Percentiles rank a stretch among this genome's conserved stretches.
Evolutionary conservation across 2,113 vertebrate species (phyloP).

Genomic region (Brachypteracias leptosomus): DNA sequence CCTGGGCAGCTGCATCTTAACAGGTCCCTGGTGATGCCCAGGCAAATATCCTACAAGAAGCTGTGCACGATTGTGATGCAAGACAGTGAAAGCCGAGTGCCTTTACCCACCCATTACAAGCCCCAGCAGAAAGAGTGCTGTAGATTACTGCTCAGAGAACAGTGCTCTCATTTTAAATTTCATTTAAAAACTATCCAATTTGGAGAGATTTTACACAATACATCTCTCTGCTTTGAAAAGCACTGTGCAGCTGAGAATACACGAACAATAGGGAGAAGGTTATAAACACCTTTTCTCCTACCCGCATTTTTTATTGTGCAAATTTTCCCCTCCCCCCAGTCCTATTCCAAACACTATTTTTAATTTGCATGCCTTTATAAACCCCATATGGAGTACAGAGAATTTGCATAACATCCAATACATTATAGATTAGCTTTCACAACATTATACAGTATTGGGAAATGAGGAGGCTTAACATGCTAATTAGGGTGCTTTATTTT

Average conservation of each 20-base stretch:
- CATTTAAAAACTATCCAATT: conserved; percentile 1
- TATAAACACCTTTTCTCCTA: conserved; percentile 48
- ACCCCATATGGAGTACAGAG: conserved; percentile 36
- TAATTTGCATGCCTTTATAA: conserved; percentile 60
- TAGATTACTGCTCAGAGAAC: background rate
- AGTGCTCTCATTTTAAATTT: background rate
- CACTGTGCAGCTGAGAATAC: conserved; percentile 43
- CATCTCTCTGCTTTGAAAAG: background rate
- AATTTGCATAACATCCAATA: conserved; percentile 64
- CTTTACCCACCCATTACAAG: background rate
- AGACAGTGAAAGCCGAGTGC: background rate
- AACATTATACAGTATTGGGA: conserved; percentile 62
- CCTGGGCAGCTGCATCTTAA: background rate
- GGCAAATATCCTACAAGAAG: fast-evolving
- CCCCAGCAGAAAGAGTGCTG: background rate
- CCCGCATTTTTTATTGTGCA: conserved; percentile 40
- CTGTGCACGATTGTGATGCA: fast-evolving
- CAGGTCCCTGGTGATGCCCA: fast-evolving
- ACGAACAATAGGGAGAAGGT: conserved; percentile 23
- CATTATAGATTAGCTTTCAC: conserved; percentile 67
- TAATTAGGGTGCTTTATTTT: conserved; percentile 51
- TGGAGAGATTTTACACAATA: conserved; percentile 13
- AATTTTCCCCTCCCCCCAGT: conserved; percentile 29
- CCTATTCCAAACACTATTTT: conserved; percentile 49
- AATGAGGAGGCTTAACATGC: conserved; percentile 62